Percentiles rank a stretch among this genome's conserved stretches.
Conservation (phyloP, 2,888 invertebrate species). For the Cephus nigrinus region DNA sequence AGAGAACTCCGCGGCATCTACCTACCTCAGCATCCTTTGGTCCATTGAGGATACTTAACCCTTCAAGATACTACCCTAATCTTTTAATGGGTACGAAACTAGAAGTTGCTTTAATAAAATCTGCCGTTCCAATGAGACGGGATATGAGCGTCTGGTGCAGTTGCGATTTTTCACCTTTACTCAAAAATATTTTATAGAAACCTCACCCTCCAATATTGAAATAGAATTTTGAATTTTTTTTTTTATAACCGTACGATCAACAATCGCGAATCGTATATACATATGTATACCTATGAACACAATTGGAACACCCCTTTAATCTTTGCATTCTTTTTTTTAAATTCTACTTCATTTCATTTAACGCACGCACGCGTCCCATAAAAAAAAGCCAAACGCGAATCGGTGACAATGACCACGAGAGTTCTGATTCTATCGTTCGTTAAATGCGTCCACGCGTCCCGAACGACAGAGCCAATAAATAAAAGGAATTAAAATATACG, state of each 20-base stretch:
- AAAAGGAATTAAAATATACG: conserved; percentile 33
- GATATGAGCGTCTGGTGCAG: not conserved
- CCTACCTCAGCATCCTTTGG: not conserved
- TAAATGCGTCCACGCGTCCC: conserved; percentile 34
- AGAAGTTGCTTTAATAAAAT: conserved; percentile 12
- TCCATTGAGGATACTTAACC: conserved; percentile 9
- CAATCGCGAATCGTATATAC: not conserved
- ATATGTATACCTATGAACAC: not conserved
- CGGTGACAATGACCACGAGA: not conserved
- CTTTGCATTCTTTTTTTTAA: not conserved
- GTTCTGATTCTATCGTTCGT: conserved; percentile 36
- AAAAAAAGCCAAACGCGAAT: not conserved
- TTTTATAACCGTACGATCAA: not conserved
- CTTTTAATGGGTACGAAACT: conserved; percentile 19
- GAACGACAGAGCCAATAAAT: conserved; percentile 29
- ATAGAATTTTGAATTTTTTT: too few relatives aligned
- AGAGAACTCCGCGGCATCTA: not conserved
- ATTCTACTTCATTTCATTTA: not conserved
- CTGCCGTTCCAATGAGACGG: not conserved
- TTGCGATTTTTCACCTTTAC: not conserved
- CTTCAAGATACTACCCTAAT: conserved; percentile 22
- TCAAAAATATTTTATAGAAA: not conserved
- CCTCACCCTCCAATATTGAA: too few relatives aligned
- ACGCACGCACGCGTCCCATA: not conserved
- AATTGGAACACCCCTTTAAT: not conserved